A percentile compares a stretch with the other conserved stretches of the same genome.
Conservation (phyloP, 2,113 vertebrate species). For the Limnothrissa miodon region DNA sequence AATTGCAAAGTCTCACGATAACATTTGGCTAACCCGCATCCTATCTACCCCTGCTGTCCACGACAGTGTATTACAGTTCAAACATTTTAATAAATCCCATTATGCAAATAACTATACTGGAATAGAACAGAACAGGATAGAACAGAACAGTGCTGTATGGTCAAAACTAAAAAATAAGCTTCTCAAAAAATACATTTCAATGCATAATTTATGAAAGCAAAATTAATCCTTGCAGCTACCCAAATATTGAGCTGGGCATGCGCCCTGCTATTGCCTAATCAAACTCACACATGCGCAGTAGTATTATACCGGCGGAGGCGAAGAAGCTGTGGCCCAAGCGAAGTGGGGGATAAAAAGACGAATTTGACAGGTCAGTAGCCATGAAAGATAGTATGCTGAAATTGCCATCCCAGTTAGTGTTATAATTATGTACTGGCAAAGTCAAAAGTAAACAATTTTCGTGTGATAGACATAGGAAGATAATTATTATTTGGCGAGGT, state of each 20-base stretch:
- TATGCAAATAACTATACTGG: neutral
- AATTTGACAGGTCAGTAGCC: constrained; percentile 66
- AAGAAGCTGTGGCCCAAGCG: constrained; percentile 60
- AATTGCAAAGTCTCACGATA: neutral
- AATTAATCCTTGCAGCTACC: neutral
- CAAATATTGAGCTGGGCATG: neutral
- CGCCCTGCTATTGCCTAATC: neutral
- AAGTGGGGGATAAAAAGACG: constrained; percentile 63
- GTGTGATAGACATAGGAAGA: neutral
- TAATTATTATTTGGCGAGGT: neutral
- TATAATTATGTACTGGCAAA: neutral
- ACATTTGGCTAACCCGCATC: neutral
- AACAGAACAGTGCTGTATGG: neutral
- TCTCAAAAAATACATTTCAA: neutral
- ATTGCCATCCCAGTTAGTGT: neutral
- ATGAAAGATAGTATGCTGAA: constrained; percentile 14
- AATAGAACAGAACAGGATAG: neutral
- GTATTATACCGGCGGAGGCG: constrained; percentile 65
- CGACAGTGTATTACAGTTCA: neutral
- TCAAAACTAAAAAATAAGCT: neutral
- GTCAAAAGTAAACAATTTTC: neutral
- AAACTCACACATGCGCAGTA: constrained; percentile 61
- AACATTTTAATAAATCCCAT: neutral
- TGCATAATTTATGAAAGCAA: neutral
- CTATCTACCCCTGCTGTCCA: neutral